Base-by-base conservation (phyloP, 2,797 vertebrate species). In the Tenualosa thibaudeaui region DNA sequence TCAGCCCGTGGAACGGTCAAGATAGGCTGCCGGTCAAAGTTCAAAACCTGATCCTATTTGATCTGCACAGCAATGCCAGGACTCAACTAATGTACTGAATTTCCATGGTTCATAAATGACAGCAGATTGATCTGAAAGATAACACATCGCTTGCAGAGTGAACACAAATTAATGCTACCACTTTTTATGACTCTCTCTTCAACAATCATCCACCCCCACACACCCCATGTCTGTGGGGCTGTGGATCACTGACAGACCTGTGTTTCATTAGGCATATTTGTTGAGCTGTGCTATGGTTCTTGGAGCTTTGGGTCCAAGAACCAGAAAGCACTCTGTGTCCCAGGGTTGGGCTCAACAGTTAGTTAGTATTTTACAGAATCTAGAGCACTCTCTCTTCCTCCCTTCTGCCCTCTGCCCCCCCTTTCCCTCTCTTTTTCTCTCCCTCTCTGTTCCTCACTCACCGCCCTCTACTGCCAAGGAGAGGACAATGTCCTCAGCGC, bases 251-350 rank as follows among this genome's bases (percentile, higher is more conserved):
- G 89, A 83, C 86, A 89, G 85, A 86, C 87, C 94, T 94, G 94
- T 94, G 92, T 93, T 92, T 91, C 93, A 94, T 95, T 94, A 94
- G 85, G 91, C 92, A 93, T 94, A 94, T 94, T 94, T 94, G 93
- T 94, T 93, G 92, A 94, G 90, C 92, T 93, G 92, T 93, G 93
- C 94, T 94, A 95, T 94, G 31, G 31, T 31, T 31, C 31, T 31
- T 31, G 31, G 31, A 31, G 31, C 31, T 31, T 93, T 94, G 94
- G 90, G 90, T 17, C 7, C 26, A 6, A 50, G 90, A 94, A 89
- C 93, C 90, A 91, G 89, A 86, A 86, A 85, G 91, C 92, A 90
- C 89, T 90, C 90, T 91, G 86, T 92, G 89, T 88, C 58, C 85
- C 81, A 75, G 81, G 93, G 92, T 56, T 93, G 90, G 90, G 92